Evolutionary conservation across 2,113 vertebrate genomes (phyloP).

Genomic region (Candoia aspera): DNA sequence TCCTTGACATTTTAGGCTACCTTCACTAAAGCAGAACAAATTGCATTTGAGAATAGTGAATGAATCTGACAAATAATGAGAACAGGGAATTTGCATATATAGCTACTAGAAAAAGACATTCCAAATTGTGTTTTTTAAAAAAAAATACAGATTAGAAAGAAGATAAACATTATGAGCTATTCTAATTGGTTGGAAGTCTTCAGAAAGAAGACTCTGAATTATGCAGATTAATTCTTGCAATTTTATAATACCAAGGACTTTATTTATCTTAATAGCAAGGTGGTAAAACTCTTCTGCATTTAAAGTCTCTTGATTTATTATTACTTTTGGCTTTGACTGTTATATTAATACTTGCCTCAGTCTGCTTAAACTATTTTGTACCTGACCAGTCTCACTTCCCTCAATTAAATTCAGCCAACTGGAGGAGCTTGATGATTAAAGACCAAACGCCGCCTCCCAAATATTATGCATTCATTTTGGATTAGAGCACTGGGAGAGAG

Average conservation of each 20-base stretch:
- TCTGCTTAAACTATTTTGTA: neutral
- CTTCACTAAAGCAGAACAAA: slow-evolving; percentile 41
- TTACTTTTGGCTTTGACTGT: neutral
- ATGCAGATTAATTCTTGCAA: neutral
- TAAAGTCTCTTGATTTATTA: neutral
- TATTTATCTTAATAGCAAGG: slow-evolving; percentile 13
- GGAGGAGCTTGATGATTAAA: neutral
- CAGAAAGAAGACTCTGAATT: neutral
- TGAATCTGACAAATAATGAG: slow-evolving; percentile 26
- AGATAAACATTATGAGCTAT: slow-evolving; percentile 1
- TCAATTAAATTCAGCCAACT: neutral
- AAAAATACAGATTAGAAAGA: neutral
- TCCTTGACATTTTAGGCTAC: slow-evolving; percentile 27
- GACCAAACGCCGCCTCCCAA: neutral
- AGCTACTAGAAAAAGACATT: slow-evolving; percentile 7
- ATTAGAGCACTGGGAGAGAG: neutral
- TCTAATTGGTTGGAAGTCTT: slow-evolving; percentile 4
- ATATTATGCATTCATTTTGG: neutral
- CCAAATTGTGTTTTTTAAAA: neutral
- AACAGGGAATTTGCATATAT: slow-evolving; percentile 36
- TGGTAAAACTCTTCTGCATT: neutral
- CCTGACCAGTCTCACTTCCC: neutral
- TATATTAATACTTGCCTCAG: neutral
- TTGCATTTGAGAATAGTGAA: slow-evolving; percentile 16
- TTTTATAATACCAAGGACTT: neutral